Conservation (phyloP, 2,797 vertebrate species). For the Paguma larvata region DNA sequence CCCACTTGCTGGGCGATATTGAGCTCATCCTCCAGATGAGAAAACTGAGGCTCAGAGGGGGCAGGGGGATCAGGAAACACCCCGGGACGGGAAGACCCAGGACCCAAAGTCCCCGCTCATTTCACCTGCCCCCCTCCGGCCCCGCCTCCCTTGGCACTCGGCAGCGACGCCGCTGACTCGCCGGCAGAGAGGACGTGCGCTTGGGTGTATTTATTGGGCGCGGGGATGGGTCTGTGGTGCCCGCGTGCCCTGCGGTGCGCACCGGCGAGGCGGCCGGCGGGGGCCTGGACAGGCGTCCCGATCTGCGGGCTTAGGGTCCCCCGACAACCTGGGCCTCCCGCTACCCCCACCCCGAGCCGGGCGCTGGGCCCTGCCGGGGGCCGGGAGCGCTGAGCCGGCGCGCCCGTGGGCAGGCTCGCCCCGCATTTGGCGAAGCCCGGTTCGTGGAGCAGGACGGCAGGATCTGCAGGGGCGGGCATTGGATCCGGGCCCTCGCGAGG, state of each 20-base stretch:
- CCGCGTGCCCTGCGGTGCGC: accelerated
- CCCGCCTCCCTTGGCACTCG: background rate
- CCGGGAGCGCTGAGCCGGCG: background rate
- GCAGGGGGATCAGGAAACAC: background rate
- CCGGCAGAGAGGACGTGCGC: background rate
- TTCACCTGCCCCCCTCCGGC: too few species aligned
- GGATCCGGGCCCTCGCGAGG: background rate
- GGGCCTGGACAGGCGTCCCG: background rate
- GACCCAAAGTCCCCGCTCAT: background rate
- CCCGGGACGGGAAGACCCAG: background rate
- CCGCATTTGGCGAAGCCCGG: background rate
- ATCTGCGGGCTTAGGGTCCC: background rate
- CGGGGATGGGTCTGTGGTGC: background rate
- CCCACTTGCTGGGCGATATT: background rate
- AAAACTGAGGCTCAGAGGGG: background rate
- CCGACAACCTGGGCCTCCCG: background rate
- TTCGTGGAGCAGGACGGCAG: background rate
- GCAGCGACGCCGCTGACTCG: background rate
- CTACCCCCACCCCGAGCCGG: background rate
- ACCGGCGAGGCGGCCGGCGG: background rate
- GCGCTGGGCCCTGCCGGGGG: background rate
- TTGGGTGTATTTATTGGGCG: background rate
- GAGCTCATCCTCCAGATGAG: background rate
- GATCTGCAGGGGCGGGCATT: background rate
- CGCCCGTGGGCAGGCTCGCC: background rate